Conservation (phyloP, 2,888 invertebrate species). For the Lasioglossum lativentre region DNA sequence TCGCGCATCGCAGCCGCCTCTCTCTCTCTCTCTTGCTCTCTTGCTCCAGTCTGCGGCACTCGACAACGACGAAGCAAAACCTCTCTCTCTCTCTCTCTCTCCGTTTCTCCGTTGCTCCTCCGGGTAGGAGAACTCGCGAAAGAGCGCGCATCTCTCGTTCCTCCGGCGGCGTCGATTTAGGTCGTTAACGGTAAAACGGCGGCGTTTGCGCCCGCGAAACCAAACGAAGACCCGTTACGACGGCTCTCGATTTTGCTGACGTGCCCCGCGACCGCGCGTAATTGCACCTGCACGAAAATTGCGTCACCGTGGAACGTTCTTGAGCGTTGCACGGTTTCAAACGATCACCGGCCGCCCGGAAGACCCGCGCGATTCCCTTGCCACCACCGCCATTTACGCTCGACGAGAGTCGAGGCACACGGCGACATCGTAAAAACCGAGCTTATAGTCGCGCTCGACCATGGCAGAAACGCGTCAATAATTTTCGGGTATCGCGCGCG, state of each 20-base stretch:
- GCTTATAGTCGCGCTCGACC: background rate
- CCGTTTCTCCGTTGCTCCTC: background rate
- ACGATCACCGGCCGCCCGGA: constrained; percentile 4
- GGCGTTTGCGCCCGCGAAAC: constrained; percentile 75
- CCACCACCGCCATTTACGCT: background rate
- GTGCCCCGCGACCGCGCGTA: constrained; percentile 50
- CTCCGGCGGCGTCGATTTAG: constrained; percentile 71
- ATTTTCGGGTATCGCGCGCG: background rate
- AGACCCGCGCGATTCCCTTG: constrained; percentile 12
- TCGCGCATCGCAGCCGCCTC: constrained; percentile 26
- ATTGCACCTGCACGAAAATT: constrained; percentile 66
- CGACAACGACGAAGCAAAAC: constrained; percentile 3
- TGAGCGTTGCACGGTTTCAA: constrained; percentile 21
- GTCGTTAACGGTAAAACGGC: constrained; percentile 80
- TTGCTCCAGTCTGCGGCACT: constrained; percentile 25
- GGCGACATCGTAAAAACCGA: background rate
- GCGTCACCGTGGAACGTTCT: constrained; percentile 48
- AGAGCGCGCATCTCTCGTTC: constrained; percentile 65
- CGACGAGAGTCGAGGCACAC: background rate
- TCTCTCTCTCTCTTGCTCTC: background rate
- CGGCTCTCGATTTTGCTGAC: constrained; percentile 71
- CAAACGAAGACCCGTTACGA: constrained; percentile 72
- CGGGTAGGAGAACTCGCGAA: constrained; percentile 47
- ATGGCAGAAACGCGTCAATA: background rate
- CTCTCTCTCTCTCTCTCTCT: background rate